phyloP scores from a whole-genome alignment of 1,140 invertebrate genomes.

The Druon quercuslanigerum region DNA sequence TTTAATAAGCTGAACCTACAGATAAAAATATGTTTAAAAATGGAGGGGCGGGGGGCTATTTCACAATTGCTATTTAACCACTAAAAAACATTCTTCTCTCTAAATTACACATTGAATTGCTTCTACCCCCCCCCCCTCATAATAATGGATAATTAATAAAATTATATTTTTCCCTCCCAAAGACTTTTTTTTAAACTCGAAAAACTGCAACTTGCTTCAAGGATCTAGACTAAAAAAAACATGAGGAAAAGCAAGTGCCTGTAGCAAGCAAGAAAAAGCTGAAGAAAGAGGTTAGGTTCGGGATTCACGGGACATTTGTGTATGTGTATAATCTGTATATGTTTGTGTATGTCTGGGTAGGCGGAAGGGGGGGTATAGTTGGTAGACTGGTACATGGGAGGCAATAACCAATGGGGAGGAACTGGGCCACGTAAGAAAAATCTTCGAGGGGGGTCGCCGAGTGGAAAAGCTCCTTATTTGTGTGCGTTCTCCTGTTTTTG shows the following conservation, averaged over 20 bases:
- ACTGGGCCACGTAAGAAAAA: conserved; percentile 70
- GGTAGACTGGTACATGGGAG: conserved; percentile 44
- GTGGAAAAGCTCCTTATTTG: conserved; percentile 54
- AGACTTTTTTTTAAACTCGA: too few relatives aligned
- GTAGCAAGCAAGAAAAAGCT: conserved; percentile 27
- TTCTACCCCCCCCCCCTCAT: too few relatives aligned
- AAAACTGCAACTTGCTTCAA: too few relatives aligned
- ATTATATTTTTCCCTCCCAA: too few relatives aligned
- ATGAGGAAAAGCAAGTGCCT: neutral
- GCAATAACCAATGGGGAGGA: conserved; percentile 69
- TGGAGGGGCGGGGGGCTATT: too few relatives aligned
- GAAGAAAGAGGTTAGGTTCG: conserved; percentile 29
- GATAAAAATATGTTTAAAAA: too few relatives aligned
- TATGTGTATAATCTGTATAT: neutral
- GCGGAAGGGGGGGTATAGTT: conserved; percentile 18
- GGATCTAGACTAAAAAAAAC: neutral
- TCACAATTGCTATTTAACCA: too few relatives aligned
- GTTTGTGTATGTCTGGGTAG: neutral
- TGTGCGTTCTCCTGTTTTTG: conserved; percentile 44
- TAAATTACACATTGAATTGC: too few relatives aligned
- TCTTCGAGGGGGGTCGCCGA: conserved; percentile 62
- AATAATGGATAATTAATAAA: too few relatives aligned
- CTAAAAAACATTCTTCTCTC: too few relatives aligned
- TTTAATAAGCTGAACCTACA: too few relatives aligned
- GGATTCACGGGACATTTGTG: neutral